Percentiles rank a stretch among this genome's conserved stretches.
Conservation (phyloP, 2,113 vertebrate genomes). For the rabbit (Oryctolagus cuniculus) region DNA sequence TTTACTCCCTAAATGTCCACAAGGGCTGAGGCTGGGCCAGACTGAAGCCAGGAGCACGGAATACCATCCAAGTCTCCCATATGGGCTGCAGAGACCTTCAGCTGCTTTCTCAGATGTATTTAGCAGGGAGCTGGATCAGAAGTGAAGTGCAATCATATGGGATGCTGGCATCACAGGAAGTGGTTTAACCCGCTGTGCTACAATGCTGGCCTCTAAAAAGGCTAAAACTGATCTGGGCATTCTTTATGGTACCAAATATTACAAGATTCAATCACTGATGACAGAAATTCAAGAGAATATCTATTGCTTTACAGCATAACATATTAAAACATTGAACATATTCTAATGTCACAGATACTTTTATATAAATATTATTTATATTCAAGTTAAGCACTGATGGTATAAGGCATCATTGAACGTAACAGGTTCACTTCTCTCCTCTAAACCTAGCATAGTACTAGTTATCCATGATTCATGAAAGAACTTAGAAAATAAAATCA, state of each 20-base stretch:
- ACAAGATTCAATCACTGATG: not conserved
- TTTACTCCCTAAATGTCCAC: too few species aligned
- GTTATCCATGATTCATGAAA: not conserved
- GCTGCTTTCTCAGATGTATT: too few species aligned
- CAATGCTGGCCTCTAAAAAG: too few species aligned
- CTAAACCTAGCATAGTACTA: not conserved
- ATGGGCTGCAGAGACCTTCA: too few species aligned
- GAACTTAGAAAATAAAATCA: slow-evolving; percentile 42
- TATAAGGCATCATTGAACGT: not conserved
- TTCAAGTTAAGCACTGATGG: not conserved
- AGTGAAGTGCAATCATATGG: too few species aligned
- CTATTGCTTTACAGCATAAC: not conserved
- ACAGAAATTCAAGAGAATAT: not conserved
- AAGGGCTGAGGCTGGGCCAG: too few species aligned
- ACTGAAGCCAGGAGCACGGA: too few species aligned
- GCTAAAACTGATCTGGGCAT: not conserved
- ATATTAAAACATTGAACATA: slow-evolving; percentile 15
- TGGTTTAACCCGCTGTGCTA: too few species aligned
- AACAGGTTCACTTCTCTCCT: not conserved
- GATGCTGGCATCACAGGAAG: too few species aligned
- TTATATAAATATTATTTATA: not conserved
- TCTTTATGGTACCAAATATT: not conserved
- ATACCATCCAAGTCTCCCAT: too few species aligned
- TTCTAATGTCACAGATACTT: not conserved
- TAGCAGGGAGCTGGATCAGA: too few species aligned